Evolutionary conservation across 2,888 invertebrate species (phyloP).

Genomic region (Dryobota labecula): DNA sequence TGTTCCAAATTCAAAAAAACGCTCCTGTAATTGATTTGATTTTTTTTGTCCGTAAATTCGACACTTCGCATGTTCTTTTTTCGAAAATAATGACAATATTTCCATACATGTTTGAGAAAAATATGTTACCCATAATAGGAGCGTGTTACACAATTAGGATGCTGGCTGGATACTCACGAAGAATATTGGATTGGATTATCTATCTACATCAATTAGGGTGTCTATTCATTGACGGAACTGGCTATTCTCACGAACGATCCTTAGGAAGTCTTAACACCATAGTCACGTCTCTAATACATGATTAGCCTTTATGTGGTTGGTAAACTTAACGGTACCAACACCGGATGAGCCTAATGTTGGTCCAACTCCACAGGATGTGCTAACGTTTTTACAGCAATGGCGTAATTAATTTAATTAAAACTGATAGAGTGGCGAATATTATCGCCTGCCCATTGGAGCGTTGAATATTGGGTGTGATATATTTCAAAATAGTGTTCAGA

Average conservation of each 20-base stretch:
- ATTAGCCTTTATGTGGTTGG: conserved; percentile 24
- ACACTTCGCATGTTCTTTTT: no score
- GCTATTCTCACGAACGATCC: not conserved
- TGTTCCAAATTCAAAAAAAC: no score
- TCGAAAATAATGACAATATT: no score
- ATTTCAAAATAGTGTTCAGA: no score
- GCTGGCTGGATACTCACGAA: no score
- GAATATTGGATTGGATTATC: not conserved
- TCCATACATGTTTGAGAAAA: no score
- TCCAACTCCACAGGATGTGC: conserved; percentile 26
- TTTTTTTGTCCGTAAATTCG: no score
- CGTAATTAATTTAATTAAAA: conserved; percentile 10
- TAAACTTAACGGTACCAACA: conserved; percentile 24
- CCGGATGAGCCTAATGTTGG: conserved; percentile 30
- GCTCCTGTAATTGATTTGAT: no score
- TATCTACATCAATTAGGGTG: not conserved
- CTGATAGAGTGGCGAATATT: not conserved
- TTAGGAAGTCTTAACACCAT: not conserved
- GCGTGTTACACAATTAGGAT: no score
- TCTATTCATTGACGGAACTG: not conserved
- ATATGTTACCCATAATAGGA: no score
- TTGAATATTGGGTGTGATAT: not conserved
- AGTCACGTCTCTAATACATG: conserved; percentile 23
- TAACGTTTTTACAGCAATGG: not conserved
- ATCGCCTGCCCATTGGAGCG: not conserved